Base-by-base conservation (phyloP, 2,888 invertebrate genomes). In the Labia minor region DNA sequence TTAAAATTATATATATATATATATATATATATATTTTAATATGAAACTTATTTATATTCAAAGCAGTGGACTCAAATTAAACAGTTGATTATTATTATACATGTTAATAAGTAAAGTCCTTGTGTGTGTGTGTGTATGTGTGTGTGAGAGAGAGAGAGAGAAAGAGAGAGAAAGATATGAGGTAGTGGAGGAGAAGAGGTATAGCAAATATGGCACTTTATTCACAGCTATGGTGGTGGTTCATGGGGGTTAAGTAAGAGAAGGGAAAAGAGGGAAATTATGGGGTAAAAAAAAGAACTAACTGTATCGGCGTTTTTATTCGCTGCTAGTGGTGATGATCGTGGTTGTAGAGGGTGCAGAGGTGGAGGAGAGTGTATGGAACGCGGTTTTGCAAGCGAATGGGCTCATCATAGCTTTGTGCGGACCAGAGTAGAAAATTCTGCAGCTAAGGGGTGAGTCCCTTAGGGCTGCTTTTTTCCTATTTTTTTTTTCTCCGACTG, bases 71-170 rank as follows among this genome's bases (percentile, higher is more conserved):
- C 49, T 14, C 49, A 49, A 49, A 49, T 49, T 49, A 49, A 49
- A 49, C 8, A 49, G 49, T 49, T 49, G 49, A 49, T 49, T 49
- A 49, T 49, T 49, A 49, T 49, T 49, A 49, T 14, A 14, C 49
- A 49, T 49, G 49, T 49, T 49, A 49, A 49, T 49, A 49, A 49
- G 49, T 49, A 49, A 49, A n/a, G n/a, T n/a, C n/a, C n/a, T n/a
- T n/a, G n/a, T n/a, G n/a, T n/a, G n/a, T n/a, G n/a, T n/a, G n/a
- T n/a, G n/a, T n/a, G n/a, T n/a, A n/a, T n/a, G n/a, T n/a, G n/a
- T n/a, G n/a, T n/a, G n/a, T n/a, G n/a, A n/a, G n/a, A n/a, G n/a
- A n/a, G n/a, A n/a, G n/a, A n/a, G n/a, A n/a, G n/a, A n/a, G n/a
- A n/a, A 26, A 26, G 26, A 26, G 26, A 49, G 49, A 33, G 33